These are phyloP conservation scores for Zaprionus capensis DNA, from an alignment of 1,140 invertebrate species.

Conservation along the genomic window DNA sequence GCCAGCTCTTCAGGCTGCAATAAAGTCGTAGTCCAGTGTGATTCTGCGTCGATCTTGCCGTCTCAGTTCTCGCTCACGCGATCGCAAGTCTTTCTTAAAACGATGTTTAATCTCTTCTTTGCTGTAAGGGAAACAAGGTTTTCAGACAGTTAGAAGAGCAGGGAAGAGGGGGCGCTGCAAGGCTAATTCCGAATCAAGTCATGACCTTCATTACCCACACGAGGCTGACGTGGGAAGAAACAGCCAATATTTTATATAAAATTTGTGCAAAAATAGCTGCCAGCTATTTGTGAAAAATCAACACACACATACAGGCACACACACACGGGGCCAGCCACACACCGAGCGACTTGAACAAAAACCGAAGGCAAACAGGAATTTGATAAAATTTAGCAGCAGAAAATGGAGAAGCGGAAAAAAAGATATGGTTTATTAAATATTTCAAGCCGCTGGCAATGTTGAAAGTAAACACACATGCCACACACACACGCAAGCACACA, in stretches of 20 bases:
- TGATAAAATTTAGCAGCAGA: slow-evolving; percentile 51
- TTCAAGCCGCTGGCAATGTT: slow-evolving; percentile 55
- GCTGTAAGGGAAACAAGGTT: slow-evolving; percentile 15
- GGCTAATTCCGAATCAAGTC: slow-evolving; percentile 61
- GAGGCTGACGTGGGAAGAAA: slow-evolving; percentile 36
- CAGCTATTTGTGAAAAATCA: slow-evolving; percentile 66
- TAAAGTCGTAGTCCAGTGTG: background rate
- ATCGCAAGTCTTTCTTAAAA: background rate
- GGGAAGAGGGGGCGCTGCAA: slow-evolving; percentile 15
- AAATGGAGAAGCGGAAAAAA: slow-evolving; percentile 42
- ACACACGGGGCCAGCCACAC: slow-evolving; percentile 12
- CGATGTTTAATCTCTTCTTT: background rate
- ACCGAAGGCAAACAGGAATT: slow-evolving; percentile 44
- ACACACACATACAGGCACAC: slow-evolving; percentile 33
- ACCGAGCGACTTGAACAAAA: slow-evolving; percentile 1
- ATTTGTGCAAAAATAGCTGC: slow-evolving; percentile 67
- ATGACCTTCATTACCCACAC: slow-evolving; percentile 49
- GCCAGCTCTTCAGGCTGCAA: background rate
- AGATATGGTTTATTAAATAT: slow-evolving; percentile 76
- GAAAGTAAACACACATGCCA: slow-evolving; percentile 55
- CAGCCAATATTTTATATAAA: slow-evolving; percentile 68
- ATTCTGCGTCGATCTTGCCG: background rate
- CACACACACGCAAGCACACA: background rate
- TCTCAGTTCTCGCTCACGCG: background rate
- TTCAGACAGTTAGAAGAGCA: background rate